Conservation (phyloP, 2,888 invertebrate genomes). For the Drosophila aldrichi region DNA sequence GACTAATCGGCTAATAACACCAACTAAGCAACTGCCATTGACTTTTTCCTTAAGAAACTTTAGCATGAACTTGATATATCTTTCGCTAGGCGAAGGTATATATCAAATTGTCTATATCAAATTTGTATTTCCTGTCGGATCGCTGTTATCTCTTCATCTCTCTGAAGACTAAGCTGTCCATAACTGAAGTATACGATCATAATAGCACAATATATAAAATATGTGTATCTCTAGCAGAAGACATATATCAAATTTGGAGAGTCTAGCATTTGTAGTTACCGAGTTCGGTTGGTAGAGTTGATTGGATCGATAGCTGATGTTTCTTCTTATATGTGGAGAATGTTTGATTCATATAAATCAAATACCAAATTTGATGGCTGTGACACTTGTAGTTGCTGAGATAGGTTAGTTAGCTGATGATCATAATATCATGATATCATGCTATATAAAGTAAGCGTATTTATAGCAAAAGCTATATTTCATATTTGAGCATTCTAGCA, state of each 20-base stretch:
- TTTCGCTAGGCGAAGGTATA: too few relatives aligned
- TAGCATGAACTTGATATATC: too few relatives aligned
- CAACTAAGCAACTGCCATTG: slow-evolving; percentile 16
- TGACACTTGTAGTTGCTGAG: not conserved
- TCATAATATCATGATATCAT: not conserved
- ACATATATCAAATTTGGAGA: too few relatives aligned
- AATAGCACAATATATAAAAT: not conserved
- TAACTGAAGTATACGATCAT: not conserved
- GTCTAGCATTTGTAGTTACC: not conserved
- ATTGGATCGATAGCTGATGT: not conserved
- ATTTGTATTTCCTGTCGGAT: too few relatives aligned
- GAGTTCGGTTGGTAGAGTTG: not conserved
- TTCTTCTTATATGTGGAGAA: not conserved
- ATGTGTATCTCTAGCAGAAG: not conserved
- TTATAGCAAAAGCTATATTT: not conserved
- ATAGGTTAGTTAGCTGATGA: not conserved
- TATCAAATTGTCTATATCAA: too few relatives aligned
- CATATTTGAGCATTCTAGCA: not conserved
- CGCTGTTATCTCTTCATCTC: too few relatives aligned
- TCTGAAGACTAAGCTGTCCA: too few relatives aligned
- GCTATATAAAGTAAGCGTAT: too few relatives aligned
- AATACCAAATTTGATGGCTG: not conserved
- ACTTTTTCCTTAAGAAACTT: not conserved
- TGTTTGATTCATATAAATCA: not conserved
- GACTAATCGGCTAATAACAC: slow-evolving; percentile 40